Evolutionary conservation across 92 coral and sea anemone species (phyloP), one percentile per base, ranked within the genome.

Genomic region (Paragorgia papillata): DNA sequence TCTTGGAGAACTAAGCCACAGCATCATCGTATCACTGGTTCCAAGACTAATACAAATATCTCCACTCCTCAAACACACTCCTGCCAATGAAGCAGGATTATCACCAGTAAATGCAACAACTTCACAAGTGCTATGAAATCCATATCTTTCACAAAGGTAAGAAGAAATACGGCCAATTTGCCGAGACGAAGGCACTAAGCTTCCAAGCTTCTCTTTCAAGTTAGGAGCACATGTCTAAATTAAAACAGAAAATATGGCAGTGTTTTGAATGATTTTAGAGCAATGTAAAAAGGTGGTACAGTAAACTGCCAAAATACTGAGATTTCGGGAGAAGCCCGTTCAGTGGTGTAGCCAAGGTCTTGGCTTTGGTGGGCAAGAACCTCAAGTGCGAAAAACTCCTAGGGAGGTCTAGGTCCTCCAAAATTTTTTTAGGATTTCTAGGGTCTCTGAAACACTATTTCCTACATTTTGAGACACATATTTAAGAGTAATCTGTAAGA

Each of bases 41-140:
- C 98, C 98, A 34, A 94, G 83, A 43, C 98, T 94, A 14, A 94
- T 58, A 9, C 94, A 96, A 82, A 94, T 80, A 65, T 94, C 98
- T 12, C 89, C 91, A 51, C 84, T 87, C 22, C 84, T 85, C 37
- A 94, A 77, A 24, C 94, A 70, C 90, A 91, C 92, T 37, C 98
- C 98, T 18, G 98, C 98, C 44, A 94, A 88, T 62, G 98, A 94
- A 31, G 97, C 98, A 51, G 98, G 98, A 82, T 94, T 94, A 34
- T 94, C 98, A 24, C 98, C 98, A 28, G 98, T 94, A 67, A 94
- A 94, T 25, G 97, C 98, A 24, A 94, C 95, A 61, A 94, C 97
- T 67, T 91, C 86, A 50, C 98, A 94, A 27, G 83, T 86, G 55
- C 79, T 85, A 33, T 80, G 57, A 79, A 94, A 94, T 0, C 95